Percentiles rank a stretch among this genome's conserved stretches.
phyloP scores from a whole-genome alignment of 1,140 invertebrate species.

The Ceratina calcarata region DNA sequence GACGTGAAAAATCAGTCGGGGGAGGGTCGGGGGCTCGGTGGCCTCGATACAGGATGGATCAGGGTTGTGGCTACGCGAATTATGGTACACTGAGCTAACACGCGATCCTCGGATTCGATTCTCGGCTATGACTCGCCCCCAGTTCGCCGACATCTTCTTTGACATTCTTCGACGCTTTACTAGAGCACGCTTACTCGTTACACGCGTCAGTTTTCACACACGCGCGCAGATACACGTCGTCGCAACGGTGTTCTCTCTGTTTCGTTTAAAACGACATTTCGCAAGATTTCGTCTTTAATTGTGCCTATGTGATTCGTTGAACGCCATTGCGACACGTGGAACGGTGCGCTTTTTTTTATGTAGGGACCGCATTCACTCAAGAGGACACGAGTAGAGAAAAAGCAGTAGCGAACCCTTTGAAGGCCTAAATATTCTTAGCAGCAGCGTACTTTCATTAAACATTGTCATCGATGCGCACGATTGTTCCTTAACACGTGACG shows the following conservation, averaged over 20 bases:
- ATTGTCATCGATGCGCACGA: conserved; percentile 1
- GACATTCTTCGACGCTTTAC: conserved; percentile 62
- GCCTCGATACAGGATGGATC: conserved; percentile 31
- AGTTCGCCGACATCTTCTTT: conserved; percentile 5
- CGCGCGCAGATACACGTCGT: not conserved
- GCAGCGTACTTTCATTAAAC: not conserved
- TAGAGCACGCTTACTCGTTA: conserved; percentile 2
- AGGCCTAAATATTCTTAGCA: not conserved
- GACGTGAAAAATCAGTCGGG: conserved; percentile 22
- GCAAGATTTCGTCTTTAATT: no score
- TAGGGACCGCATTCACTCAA: conserved; percentile 54
- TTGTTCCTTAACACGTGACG: not conserved
- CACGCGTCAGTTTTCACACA: not conserved
- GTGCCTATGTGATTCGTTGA: no score
- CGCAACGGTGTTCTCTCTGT: no score
- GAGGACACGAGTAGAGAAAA: conserved; percentile 46
- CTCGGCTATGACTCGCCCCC: conserved; percentile 10
- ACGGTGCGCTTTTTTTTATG: conserved; percentile 45
- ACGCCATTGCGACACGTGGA: conserved; percentile 6
- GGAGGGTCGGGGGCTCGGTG: conserved; percentile 8
- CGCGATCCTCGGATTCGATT: conserved; percentile 50
- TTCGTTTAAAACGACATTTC: no score
- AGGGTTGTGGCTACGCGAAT: conserved; percentile 26
- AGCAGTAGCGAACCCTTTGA: conserved; percentile 8
- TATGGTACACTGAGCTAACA: conserved; percentile 51